Conservation (phyloP, 2,113 vertebrate genomes). For the Himantopus leucocephalus region DNA sequence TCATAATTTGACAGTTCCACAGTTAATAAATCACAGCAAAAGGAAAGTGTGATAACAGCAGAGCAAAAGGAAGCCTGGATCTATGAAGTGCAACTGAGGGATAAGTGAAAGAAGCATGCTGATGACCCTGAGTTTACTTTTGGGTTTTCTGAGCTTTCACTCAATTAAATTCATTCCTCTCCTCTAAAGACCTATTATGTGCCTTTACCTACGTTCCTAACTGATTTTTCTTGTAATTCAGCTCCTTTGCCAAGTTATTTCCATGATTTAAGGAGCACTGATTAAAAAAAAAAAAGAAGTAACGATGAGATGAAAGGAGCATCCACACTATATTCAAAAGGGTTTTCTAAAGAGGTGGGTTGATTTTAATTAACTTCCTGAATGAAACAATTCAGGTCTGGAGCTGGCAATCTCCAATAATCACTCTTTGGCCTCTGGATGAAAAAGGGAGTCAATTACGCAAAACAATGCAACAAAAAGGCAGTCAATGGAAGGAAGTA, state of each 20-base stretch:
- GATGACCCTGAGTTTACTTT: conserved; percentile 50
- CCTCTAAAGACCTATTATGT: conserved; percentile 42
- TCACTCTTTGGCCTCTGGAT: conserved; percentile 55
- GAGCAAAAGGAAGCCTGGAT: conserved; percentile 50
- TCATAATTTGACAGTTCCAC: conserved; percentile 65
- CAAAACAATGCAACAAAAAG: conserved; percentile 55
- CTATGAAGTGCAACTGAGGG: conserved; percentile 56
- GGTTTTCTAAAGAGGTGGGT: conserved; percentile 57
- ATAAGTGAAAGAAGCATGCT: conserved; percentile 43
- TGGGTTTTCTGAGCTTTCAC: conserved; percentile 49
- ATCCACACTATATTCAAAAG: conserved; percentile 13
- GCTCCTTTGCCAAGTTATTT: conserved; percentile 63
- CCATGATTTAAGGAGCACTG: conserved; percentile 56
- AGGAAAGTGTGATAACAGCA: conserved; percentile 57
- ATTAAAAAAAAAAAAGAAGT: neutral
- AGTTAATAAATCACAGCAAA: conserved; percentile 74
- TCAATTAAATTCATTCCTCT: conserved; percentile 57
- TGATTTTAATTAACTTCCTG: conserved; percentile 69
- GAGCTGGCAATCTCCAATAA: conserved; percentile 61
- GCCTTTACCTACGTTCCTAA: conserved; percentile 40
- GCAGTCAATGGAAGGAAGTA: conserved; percentile 61
- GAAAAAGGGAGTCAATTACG: conserved; percentile 62
- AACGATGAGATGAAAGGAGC: conserved; percentile 41
- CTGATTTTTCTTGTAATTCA: conserved; percentile 64
- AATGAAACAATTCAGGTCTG: conserved; percentile 66